Evolutionary conservation across 2,888 invertebrate species (phyloP).

Genomic region (Scaeva pyrastri): DNA sequence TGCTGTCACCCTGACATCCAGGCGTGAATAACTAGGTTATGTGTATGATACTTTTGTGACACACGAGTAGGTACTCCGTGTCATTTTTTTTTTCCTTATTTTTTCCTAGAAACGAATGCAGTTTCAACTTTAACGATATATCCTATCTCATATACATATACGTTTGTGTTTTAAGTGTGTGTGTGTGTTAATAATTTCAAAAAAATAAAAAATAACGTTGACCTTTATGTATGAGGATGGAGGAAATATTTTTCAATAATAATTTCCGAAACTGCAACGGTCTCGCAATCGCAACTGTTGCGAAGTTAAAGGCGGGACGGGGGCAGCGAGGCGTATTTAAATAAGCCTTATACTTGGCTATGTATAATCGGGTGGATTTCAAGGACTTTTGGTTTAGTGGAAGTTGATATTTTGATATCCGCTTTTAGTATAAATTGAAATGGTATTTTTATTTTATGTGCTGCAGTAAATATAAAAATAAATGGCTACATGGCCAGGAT

Average conservation of each 20-base stretch:
- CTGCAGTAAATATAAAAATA: too few species aligned
- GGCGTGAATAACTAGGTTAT: not conserved
- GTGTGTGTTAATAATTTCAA: too few species aligned
- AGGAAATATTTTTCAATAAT: not conserved
- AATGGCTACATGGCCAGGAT: too few species aligned
- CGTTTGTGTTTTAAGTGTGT: too few species aligned
- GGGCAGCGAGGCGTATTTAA: constrained; percentile 1
- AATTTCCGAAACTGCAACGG: constrained; percentile 4
- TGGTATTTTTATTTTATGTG: too few species aligned
- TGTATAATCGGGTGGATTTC: constrained; percentile 3
- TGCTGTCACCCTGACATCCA: constrained; percentile 16
- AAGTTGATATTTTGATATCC: constrained; percentile 12
- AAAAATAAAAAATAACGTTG: not conserved
- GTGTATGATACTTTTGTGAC: not conserved
- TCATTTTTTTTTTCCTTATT: not conserved
- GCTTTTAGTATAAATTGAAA: not conserved
- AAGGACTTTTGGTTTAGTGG: not conserved
- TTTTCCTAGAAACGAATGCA: not conserved
- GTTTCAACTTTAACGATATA: not conserved
- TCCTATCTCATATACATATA: not conserved
- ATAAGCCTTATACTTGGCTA: constrained; percentile 1
- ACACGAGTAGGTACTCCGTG: not conserved
- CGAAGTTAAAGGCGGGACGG: not conserved
- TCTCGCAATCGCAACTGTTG: not conserved
- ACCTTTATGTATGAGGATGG: not conserved